Conservation (phyloP, 2,888 invertebrate species). For the Ecliptopera silaceata region DNA sequence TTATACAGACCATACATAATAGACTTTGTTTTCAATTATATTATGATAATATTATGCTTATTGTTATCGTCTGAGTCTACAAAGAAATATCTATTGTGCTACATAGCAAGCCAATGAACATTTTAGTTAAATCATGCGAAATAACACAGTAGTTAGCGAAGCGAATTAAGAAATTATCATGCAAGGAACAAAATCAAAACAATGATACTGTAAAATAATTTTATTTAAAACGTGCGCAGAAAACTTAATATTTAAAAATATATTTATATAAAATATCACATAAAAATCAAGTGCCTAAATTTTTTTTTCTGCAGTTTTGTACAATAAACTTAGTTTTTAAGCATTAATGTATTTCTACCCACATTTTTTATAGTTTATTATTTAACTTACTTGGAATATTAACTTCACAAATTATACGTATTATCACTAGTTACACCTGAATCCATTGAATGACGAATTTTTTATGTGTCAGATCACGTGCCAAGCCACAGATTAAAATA, state of each 20-base stretch:
- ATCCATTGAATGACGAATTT: slow-evolving; percentile 36
- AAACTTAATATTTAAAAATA: slow-evolving; percentile 15
- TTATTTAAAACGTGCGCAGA: slow-evolving; percentile 34
- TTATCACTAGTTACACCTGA: slow-evolving; percentile 33
- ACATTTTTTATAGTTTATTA: background rate
- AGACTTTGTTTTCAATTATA: background rate
- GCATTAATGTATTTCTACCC: background rate
- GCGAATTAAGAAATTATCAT: slow-evolving; percentile 45
- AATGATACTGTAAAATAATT: slow-evolving; percentile 52
- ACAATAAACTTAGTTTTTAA: background rate
- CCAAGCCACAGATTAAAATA: slow-evolving; percentile 17
- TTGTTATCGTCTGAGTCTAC: background rate
- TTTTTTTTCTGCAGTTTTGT: background rate
- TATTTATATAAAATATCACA: slow-evolving; percentile 11
- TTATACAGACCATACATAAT: too few relatives aligned
- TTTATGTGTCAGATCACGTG: slow-evolving; percentile 26
- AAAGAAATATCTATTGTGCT: background rate
- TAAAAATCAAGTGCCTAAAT: slow-evolving; percentile 13
- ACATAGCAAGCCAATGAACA: slow-evolving; percentile 6
- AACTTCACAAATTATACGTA: slow-evolving; percentile 11
- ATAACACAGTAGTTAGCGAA: slow-evolving; percentile 39
- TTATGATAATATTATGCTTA: background rate
- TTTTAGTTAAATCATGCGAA: slow-evolving; percentile 37
- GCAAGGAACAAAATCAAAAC: slow-evolving; percentile 52
- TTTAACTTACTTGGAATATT: slow-evolving; percentile 49